Percentiles rank a stretch among this genome's conserved stretches.
Conservation (phyloP, 2,113 vertebrate genomes). For the Nothoprocta pentlandii region DNA sequence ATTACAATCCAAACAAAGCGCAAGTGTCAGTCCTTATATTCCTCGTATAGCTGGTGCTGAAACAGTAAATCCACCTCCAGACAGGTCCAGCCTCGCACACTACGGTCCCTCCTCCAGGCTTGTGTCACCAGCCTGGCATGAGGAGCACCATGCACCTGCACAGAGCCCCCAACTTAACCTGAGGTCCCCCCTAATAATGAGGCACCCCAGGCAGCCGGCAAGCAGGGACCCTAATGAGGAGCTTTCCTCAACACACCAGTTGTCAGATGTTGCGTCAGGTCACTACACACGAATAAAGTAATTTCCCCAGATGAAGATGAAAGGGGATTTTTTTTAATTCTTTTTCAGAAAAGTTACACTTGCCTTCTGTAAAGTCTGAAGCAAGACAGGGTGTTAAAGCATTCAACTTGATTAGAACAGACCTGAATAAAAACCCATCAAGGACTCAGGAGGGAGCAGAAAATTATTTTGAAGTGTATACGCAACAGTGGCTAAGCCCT, state of each 20-base stretch:
- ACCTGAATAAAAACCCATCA: constrained; percentile 44
- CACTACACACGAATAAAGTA: constrained; percentile 65
- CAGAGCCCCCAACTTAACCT: constrained; percentile 57
- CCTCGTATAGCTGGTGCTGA: neutral
- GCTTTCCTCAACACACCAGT: constrained; percentile 40
- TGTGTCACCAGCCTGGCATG: constrained; percentile 17
- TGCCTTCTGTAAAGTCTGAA: constrained; percentile 31
- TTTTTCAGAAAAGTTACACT: constrained; percentile 49
- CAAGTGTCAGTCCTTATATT: neutral
- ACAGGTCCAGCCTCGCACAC: neutral
- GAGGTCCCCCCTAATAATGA: constrained; percentile 68
- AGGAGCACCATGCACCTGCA: constrained; percentile 13
- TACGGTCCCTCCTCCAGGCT: neutral
- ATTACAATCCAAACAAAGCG: neutral
- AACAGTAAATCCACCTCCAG: neutral
- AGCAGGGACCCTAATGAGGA: constrained; percentile 59
- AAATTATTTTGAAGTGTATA: constrained; percentile 58
- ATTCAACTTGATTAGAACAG: constrained; percentile 49
- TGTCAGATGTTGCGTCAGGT: constrained; percentile 63
- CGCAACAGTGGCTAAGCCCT: constrained; percentile 50
- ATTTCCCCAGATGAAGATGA: constrained; percentile 63
- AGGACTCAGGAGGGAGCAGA: constrained; percentile 39
- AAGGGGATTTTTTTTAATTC: constrained; percentile 37
- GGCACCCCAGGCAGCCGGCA: constrained; percentile 53
- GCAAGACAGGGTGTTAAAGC: constrained; percentile 54